phyloP scores from a whole-genome alignment of 2,888 invertebrate genomes.

The Trissolcus japonicus region DNA sequence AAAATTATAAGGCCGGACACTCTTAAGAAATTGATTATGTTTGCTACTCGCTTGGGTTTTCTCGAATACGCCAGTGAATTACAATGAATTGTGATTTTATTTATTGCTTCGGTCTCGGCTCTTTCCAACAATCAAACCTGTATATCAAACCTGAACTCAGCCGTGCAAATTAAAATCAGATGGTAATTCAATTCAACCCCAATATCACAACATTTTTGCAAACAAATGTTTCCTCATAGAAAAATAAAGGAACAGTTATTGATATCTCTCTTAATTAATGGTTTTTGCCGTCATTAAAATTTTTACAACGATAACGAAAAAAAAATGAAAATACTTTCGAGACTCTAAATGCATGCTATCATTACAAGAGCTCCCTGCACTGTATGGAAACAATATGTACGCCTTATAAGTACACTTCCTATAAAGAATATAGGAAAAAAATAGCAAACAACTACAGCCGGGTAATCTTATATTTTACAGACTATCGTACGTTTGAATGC shows the following conservation, averaged over 20 bases:
- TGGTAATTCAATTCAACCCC: too few relatives aligned
- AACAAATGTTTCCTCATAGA: too few relatives aligned
- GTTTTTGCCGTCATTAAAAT: too few relatives aligned
- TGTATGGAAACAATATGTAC: constrained; percentile 48
- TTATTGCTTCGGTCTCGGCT: too few relatives aligned
- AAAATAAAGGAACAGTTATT: too few relatives aligned
- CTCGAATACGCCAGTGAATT: constrained; percentile 5
- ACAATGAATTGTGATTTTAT: too few relatives aligned
- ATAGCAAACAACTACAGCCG: constrained; percentile 38
- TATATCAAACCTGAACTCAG: too few relatives aligned
- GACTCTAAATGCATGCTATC: constrained; percentile 40
- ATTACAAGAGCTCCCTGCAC: constrained; percentile 38
- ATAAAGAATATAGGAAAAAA: constrained; percentile 41
- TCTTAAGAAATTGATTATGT: constrained; percentile 38
- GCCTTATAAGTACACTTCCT: constrained; percentile 49
- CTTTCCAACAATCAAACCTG: too few relatives aligned
- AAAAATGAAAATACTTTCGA: constrained; percentile 29
- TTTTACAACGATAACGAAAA: constrained; percentile 6
- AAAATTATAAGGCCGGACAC: constrained; percentile 24
- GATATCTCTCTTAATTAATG: too few relatives aligned
- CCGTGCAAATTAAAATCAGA: too few relatives aligned
- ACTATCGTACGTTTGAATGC: constrained; percentile 40
- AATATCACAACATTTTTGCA: too few relatives aligned
- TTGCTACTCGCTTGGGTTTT: constrained; percentile 30
- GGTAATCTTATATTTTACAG: constrained; percentile 51